A percentile compares a stretch with the other conserved stretches of the same genome.
Evolutionary conservation across 2,113 vertebrate species (phyloP).

Genomic region (Tricholaema leucomelas): DNA sequence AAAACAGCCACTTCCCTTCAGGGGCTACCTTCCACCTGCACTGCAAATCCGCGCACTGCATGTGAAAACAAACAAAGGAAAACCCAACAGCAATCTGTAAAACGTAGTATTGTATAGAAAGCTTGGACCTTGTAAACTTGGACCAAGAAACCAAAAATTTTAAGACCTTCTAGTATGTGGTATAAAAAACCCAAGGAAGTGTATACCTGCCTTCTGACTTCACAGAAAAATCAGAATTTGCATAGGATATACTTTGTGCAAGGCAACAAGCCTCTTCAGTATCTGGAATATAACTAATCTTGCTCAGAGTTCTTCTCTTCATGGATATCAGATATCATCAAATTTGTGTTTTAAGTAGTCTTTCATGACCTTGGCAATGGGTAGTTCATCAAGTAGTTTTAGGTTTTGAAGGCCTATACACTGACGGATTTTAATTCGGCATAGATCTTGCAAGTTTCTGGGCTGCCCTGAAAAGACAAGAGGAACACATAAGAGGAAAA

Average conservation of each 20-base stretch:
- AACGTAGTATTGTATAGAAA: slow-evolving; percentile 72
- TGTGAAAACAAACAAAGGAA: slow-evolving; percentile 57
- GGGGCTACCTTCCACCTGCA: slow-evolving; percentile 54
- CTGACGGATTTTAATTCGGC: slow-evolving; percentile 96
- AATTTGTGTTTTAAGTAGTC: slow-evolving; percentile 99
- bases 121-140: slow-evolving; percentile 79
- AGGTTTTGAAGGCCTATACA: slow-evolving; percentile 97
- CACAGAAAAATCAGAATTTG: slow-evolving; percentile 86
- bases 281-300: slow-evolving; percentile 79
- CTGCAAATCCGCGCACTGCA: slow-evolving; percentile 43
- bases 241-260: slow-evolving; percentile 94
- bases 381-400: slow-evolving; percentile 93
- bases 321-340: slow-evolving; percentile 87
- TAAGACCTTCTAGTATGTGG: slow-evolving; percentile 79
- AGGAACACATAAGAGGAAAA: slow-evolving; percentile 30
- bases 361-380: slow-evolving; percentile 98
- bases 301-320: slow-evolving; percentile 71
- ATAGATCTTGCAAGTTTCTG: slow-evolving; percentile 95
- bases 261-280: slow-evolving; percentile 80
- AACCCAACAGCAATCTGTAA: slow-evolving; percentile 50
- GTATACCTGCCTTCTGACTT: slow-evolving; percentile 86
- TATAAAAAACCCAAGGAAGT: slow-evolving; percentile 78
- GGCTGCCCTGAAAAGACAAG: slow-evolving; percentile 87
- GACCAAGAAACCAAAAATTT: slow-evolving; percentile 82
- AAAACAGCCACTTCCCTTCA: slow-evolving; percentile 15